A percentile compares a stretch with the other conserved stretches of the same genome.
Evolutionary conservation across 2,888 invertebrate genomes (phyloP).

Genomic region (Leucophenga montana): DNA sequence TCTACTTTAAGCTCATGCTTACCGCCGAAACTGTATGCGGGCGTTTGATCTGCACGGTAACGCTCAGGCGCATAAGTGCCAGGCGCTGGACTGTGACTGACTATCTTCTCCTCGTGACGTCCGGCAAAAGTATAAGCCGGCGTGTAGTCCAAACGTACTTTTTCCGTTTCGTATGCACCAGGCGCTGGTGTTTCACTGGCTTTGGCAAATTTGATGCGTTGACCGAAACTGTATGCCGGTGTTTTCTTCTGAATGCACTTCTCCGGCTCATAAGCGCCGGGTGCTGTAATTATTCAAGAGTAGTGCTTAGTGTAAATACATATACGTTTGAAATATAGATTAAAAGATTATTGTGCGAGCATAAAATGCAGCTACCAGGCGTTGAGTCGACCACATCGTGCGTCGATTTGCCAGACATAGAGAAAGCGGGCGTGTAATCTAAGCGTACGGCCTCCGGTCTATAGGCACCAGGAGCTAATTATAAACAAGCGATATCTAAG

Average conservation of each 20-base stretch:
- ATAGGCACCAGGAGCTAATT: constrained; percentile 76
- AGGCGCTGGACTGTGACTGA: constrained; percentile 79
- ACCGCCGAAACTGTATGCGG: constrained; percentile 77
- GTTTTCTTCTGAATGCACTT: constrained; percentile 76
- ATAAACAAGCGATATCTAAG: constrained; percentile 23
- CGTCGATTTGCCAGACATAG: constrained; percentile 79
- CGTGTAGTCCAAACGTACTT: constrained; percentile 66
- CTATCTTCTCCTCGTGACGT: constrained; percentile 44
- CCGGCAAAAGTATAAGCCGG: constrained; percentile 74
- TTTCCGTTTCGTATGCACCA: constrained; percentile 76
- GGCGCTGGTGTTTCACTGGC: constrained; percentile 74
- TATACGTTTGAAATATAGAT: constrained; percentile 26
- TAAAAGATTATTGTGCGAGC: not conserved
- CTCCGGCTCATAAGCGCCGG: constrained; percentile 78
- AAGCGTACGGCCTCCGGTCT: constrained; percentile 78
- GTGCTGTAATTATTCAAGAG: constrained; percentile 67
- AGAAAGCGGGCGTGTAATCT: constrained; percentile 75
- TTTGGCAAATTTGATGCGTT: constrained; percentile 77
- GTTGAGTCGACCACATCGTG: constrained; percentile 74
- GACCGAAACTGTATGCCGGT: constrained; percentile 82
- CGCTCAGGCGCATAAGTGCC: constrained; percentile 79
- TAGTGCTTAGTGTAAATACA: constrained; percentile 74
- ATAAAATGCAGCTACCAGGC: constrained; percentile 52
- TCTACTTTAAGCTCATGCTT: constrained; percentile 75
- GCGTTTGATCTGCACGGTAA: constrained; percentile 75